phyloP scores from a whole-genome alignment of 2,797 vertebrate genomes.

The Pipistrellus pipistrellus region DNA sequence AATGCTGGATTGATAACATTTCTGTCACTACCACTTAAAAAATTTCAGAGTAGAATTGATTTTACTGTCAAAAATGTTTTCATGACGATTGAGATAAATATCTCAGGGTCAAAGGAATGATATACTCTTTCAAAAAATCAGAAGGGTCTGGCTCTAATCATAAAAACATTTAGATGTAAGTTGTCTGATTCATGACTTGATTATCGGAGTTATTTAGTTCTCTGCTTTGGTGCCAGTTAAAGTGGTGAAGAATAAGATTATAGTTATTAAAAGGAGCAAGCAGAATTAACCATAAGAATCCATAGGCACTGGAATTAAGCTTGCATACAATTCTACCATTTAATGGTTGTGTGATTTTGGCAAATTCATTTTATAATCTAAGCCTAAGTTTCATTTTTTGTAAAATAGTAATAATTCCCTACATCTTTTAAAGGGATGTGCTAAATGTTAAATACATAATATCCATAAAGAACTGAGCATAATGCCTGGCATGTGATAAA shows the following conservation, averaged over 20 bases:
- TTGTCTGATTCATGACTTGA: constrained; percentile 36
- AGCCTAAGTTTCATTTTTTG: constrained; percentile 6
- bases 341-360: not conserved
- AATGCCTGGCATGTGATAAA: not conserved
- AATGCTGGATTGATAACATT: constrained; percentile 53
- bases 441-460: not conserved
- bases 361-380: not conserved
- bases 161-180: constrained; percentile 30
- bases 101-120: constrained; percentile 60
- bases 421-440: not conserved
- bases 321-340: not conserved
- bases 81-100: constrained; percentile 41
- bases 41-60: constrained; percentile 61
- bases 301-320: not conserved
- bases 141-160: constrained; percentile 41
- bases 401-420: not conserved
- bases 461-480: not conserved
- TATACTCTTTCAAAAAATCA: constrained; percentile 53
- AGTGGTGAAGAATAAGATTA: not conserved
- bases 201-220: constrained; percentile 38
- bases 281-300: not conserved
- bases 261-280: not conserved
- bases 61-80: constrained; percentile 75
- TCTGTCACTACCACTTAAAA: constrained; percentile 55
- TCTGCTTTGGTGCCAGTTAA: constrained; percentile 38